Conservation (phyloP, 2,797 vertebrate genomes). For the Buceros bicornis region DNA sequence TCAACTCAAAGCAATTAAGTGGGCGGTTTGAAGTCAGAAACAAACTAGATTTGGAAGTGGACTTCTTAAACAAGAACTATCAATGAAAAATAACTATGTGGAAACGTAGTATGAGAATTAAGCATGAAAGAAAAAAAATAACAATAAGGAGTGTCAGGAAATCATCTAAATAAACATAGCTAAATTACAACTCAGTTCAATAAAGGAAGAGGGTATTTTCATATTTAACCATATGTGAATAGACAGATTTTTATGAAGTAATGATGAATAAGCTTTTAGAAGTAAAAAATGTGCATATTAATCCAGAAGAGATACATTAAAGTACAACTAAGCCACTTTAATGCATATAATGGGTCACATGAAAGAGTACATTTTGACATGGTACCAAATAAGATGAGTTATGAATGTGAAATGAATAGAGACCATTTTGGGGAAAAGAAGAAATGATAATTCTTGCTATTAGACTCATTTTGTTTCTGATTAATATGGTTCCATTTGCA, state of each 20-base stretch:
- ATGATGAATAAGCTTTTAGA: not conserved
- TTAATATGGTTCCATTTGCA: not conserved
- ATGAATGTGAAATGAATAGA: not conserved
- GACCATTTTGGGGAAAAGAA: not conserved
- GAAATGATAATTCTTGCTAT: not conserved
- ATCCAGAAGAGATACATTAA: not conserved
- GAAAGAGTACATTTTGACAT: not conserved
- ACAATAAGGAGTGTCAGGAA: not conserved
- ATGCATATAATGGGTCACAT: not conserved
- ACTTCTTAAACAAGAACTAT: not conserved
- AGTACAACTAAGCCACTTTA: not conserved
- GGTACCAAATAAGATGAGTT: not conserved
- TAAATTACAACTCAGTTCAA: not conserved
- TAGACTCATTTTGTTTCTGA: not conserved
- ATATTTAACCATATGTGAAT: not conserved
- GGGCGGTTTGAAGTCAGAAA: not conserved
- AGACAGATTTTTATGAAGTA: not conserved
- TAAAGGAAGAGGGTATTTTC: not conserved
- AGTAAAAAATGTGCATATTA: not conserved
- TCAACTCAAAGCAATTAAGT: not conserved
- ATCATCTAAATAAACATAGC: not conserved
- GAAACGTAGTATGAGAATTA: not conserved
- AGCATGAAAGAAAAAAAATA: not conserved
- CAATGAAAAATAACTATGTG: not conserved
- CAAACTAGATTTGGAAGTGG: not conserved